Percentiles rank a stretch among this genome's conserved stretches.
These are phyloP conservation scores for Thumatha senex DNA, from an alignment of 2,888 invertebrate species.

Conservation along the genomic window DNA sequence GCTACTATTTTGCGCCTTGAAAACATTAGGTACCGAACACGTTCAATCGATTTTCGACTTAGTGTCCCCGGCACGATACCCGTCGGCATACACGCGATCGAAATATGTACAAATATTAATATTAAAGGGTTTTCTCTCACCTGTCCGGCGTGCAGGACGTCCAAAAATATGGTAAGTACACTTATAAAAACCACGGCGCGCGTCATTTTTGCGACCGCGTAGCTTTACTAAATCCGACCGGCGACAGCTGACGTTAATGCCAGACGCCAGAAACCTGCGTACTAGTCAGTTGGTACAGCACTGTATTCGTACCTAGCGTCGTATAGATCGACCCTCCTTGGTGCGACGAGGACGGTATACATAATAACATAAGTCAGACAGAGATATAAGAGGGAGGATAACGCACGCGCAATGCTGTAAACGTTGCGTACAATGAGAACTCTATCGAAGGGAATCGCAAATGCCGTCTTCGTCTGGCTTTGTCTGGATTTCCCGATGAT, in stretches of 20 bases:
- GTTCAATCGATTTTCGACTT: slow-evolving; percentile 77
- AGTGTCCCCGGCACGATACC: slow-evolving; percentile 32
- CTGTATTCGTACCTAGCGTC: slow-evolving; percentile 77
- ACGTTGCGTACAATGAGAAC: slow-evolving; percentile 71
- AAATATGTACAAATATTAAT: slow-evolving; percentile 26
- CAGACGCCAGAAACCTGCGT: slow-evolving; percentile 78
- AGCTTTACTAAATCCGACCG: slow-evolving; percentile 61
- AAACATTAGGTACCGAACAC: slow-evolving; percentile 73
- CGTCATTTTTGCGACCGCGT: slow-evolving; percentile 84
- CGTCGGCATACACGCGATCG: slow-evolving; percentile 19
- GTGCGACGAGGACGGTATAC: slow-evolving; percentile 56
- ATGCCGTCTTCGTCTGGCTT: slow-evolving; percentile 76
- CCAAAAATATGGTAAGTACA: slow-evolving; percentile 84
- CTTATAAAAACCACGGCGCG: slow-evolving; percentile 84
- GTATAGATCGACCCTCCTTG: slow-evolving; percentile 81
- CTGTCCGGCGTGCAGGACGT: slow-evolving; percentile 82
- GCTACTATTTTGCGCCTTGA: slow-evolving; percentile 70
- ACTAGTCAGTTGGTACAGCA: slow-evolving; percentile 69
- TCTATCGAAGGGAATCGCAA: slow-evolving; percentile 70
- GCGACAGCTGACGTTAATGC: slow-evolving; percentile 64
- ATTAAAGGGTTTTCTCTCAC: slow-evolving; percentile 60
- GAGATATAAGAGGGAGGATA: slow-evolving; percentile 62
- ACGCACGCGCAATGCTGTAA: slow-evolving; percentile 75
- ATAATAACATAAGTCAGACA: slow-evolving; percentile 38
- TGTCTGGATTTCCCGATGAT: slow-evolving; percentile 78